A percentile compares a stretch with the other conserved stretches of the same genome.
Evolutionary conservation across 2,888 invertebrate species (phyloP).

Genomic region (Parnassius smintheus): DNA sequence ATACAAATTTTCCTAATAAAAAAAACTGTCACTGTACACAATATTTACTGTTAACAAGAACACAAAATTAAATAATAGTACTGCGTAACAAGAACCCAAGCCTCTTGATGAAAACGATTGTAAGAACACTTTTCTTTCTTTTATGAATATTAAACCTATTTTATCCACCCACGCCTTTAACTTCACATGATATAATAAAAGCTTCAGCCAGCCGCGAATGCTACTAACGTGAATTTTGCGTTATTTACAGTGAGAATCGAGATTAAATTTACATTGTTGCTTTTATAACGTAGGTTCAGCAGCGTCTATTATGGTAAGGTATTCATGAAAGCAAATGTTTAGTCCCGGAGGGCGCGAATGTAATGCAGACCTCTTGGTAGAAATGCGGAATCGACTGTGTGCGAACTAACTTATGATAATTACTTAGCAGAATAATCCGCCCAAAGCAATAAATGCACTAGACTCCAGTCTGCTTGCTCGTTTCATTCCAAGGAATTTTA

Average conservation of each 20-base stretch:
- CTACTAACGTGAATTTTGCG: conserved; percentile 40
- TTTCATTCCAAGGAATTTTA: conserved; percentile 27
- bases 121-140: conserved; percentile 27
- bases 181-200: conserved; percentile 33
- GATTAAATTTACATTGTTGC: conserved; percentile 76
- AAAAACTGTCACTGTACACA: too few relatives aligned
- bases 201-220: conserved; percentile 25
- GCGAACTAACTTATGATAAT: conserved; percentile 71
- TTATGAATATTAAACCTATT: conserved; percentile 24
- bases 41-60: not conserved
- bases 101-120: conserved; percentile 13
- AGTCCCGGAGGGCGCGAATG: conserved; percentile 56
- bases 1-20: too few relatives aligned
- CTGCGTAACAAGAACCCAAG: conserved; percentile 4
- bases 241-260: conserved; percentile 63
- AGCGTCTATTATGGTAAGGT: conserved; percentile 70
- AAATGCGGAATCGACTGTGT: conserved; percentile 54
- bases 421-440: conserved; percentile 61
- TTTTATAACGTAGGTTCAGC: conserved; percentile 54
- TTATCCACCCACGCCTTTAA: conserved; percentile 21
- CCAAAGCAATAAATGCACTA: conserved; percentile 43
- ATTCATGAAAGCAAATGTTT: conserved; percentile 75
- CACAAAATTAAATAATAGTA: not conserved
- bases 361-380: conserved; percentile 42
- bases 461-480: conserved; percentile 28